Percentiles rank a stretch among this genome's conserved stretches.
Conservation (phyloP, 2,113 vertebrate genomes). For the Electrona antarctica region DNA sequence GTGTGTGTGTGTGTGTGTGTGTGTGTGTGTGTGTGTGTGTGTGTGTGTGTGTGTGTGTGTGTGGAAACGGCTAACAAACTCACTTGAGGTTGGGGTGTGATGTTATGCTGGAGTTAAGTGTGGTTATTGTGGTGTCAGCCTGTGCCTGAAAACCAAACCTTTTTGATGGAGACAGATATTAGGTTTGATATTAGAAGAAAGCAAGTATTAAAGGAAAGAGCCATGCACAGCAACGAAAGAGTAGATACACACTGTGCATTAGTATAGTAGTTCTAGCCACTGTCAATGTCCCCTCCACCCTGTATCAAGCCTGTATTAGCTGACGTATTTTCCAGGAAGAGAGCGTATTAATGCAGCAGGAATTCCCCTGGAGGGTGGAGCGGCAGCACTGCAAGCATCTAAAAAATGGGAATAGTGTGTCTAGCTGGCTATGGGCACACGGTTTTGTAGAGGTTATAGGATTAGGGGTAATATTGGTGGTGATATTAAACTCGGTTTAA, state of each 20-base stretch:
- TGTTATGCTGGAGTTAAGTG: constrained; percentile 1
- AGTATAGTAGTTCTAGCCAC: neutral
- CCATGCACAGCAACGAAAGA: neutral
- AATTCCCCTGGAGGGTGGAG: too few relatives aligned
- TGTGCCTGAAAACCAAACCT: neutral
- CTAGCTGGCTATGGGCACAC: too few relatives aligned
- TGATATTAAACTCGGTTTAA: too few relatives aligned
- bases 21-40: neutral
- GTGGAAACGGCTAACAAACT: too few relatives aligned
- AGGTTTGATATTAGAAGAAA: neutral
- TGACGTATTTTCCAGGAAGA: too few relatives aligned
- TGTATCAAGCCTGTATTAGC: neutral
- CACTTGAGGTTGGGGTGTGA: constrained; percentile 1
- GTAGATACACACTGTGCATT: neutral
- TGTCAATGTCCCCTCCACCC: neutral
- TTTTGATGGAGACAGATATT: neutral
- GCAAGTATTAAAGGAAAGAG: neutral
- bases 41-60: neutral
- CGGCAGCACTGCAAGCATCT: too few relatives aligned
- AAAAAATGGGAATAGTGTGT: neutral
- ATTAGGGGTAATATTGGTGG: too few relatives aligned
- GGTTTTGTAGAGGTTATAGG: too few relatives aligned
- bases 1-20: constrained; percentile 3
- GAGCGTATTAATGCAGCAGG: too few relatives aligned
- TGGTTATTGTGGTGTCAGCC: neutral